phyloP scores from a whole-genome alignment of 2,113 vertebrate species.

The Lethenteron reissneri region DNA sequence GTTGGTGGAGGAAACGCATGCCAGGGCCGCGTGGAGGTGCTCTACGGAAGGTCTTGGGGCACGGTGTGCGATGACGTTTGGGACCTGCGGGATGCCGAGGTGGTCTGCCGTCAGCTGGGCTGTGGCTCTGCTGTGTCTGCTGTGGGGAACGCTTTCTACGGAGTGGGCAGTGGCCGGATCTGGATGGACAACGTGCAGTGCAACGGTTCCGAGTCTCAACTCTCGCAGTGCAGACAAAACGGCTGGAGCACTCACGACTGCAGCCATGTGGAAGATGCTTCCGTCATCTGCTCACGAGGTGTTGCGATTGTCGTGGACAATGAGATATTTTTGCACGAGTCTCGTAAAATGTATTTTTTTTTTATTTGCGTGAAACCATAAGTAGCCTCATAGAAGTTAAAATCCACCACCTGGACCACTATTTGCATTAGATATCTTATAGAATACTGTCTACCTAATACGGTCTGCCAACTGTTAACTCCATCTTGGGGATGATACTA shows the following conservation, averaged over 20 bases:
- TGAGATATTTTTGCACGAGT: too few species aligned
- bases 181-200: conserved; percentile 12
- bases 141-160: conserved; percentile 11
- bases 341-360: too few species aligned
- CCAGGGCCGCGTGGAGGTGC: conserved; percentile 11
- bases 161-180: conserved; percentile 14
- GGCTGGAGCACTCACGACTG: conserved; percentile 19
- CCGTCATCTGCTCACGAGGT: conserved; percentile 17
- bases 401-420: too few species aligned
- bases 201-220: neutral
- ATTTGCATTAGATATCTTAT: too few species aligned
- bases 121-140: conserved; percentile 15
- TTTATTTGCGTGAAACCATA: too few species aligned
- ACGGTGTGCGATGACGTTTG: conserved; percentile 19
- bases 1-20: neutral
- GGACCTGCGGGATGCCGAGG: conserved; percentile 13
- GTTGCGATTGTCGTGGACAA: neutral
- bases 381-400: too few species aligned
- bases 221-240: conserved; percentile 8
- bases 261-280: conserved; percentile 11
- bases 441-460: too few species aligned
- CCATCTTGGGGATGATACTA: too few species aligned
- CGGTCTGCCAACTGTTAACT: too few species aligned
- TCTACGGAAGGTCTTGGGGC: conserved; percentile 10
- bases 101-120: conserved; percentile 19